These are phyloP conservation scores for Tringa solitaria DNA, from an alignment of 2,113 vertebrate genomes.

Conservation along the genomic window DNA sequence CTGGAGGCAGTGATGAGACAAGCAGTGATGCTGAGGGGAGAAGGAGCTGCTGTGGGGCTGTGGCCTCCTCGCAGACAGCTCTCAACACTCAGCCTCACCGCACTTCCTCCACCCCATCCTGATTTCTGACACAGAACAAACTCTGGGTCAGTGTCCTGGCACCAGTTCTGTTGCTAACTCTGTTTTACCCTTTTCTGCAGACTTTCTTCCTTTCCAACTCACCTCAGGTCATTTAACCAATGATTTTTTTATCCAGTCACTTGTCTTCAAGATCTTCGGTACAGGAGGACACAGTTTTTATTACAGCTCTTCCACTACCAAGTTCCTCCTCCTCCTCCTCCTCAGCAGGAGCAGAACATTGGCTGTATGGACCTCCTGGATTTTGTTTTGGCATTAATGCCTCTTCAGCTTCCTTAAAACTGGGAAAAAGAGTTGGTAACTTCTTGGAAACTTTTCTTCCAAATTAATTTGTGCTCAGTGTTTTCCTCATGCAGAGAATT, in stretches of 20 bases:
- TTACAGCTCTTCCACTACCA: not conserved
- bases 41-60: not conserved
- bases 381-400: not conserved
- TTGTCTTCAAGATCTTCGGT: not conserved
- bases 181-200: not conserved
- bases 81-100: not conserved
- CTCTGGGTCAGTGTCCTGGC: not conserved
- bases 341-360: not conserved
- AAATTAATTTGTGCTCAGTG: not conserved
- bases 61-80: not conserved
- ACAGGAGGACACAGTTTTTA: not conserved
- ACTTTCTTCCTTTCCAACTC: not conserved
- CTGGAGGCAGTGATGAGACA: accelerated
- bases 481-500: not conserved
- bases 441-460: not conserved
- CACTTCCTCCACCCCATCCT: not conserved
- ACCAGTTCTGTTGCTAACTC: not conserved
- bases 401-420: not conserved
- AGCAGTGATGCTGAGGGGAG: not conserved
- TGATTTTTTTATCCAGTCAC: not conserved
- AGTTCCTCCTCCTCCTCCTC: not conserved
- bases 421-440: not conserved
- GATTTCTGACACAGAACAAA: not conserved
- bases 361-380: not conserved
- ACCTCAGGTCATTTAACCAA: no score